Evolutionary conservation across 2,888 invertebrate genomes (phyloP), one percentile per base, ranked within the genome.

Genomic region (Vannuccia rotundouncinata): DNA sequence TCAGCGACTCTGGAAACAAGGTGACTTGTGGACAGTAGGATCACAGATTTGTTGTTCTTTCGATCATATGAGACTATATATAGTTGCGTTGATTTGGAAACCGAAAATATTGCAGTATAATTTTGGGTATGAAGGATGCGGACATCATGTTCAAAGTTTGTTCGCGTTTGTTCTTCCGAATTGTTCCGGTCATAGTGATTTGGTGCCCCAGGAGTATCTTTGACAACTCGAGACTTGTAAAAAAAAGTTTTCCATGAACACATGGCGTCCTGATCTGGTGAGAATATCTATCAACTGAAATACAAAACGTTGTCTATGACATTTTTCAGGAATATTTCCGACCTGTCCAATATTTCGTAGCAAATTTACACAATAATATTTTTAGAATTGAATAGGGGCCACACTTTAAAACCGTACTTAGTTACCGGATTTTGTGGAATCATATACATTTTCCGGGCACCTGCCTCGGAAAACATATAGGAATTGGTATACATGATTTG

Each of bases 31-130:
- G 66, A 66, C 66, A 66, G 66, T 66, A 66, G 66, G 66, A 22
- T 66, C 66, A 66, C 66, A 66, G 66, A 66, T 66, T 66, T 66
- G 22, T 66, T 66, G 22, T 66, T 66, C 22, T 66, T 66, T 66
- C 22, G 66, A 66, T 22, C 66, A 66, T 66, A 66, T 66, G 66
- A 66, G 22, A 66, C 66, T 66, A 66, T 45, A n/a, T n/a, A n/a
- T 66, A 22, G 10, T 66, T 66, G 66, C 10, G 10, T 66, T 66
- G 66, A 5, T 27, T 66, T 66, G 66, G 66, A 66, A 66, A 66
- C 66, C 22, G 2, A 66, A 66, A 66, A 66, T n/a, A n/a, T 2
- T 66, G 25, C 10, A n/a, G 66, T 5, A 66, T 5, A 13, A 45
- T 45, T 66, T 5, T 66, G 66, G 66, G 66, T 27, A 27, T 22